These are phyloP conservation scores for Platysternon megacephalum DNA, from an alignment of 2,113 vertebrate species.

Conservation along the genomic window DNA sequence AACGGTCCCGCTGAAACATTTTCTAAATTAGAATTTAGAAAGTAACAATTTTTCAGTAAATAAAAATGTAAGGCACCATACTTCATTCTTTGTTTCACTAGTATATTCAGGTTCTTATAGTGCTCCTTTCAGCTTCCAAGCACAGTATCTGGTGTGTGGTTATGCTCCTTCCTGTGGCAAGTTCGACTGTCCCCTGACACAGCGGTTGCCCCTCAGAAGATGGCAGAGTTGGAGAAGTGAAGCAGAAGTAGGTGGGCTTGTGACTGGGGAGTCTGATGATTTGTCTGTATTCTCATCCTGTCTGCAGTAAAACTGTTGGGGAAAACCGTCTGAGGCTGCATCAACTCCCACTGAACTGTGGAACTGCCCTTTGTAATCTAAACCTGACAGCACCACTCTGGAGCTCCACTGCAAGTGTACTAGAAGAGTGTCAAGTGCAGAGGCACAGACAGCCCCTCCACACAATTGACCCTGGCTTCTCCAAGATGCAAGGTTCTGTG, in stretches of 20 bases:
- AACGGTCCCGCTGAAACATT: background rate
- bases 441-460: background rate
- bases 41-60: background rate
- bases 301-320: background rate
- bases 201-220: background rate
- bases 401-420: background rate
- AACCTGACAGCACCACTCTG: background rate
- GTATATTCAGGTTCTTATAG: background rate
- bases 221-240: background rate
- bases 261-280: background rate
- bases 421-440: background rate
- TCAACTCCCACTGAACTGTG: background rate
- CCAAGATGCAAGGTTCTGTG: background rate
- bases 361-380: background rate
- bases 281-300: background rate
- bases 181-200: background rate
- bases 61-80: background rate
- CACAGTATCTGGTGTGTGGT: background rate
- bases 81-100: background rate
- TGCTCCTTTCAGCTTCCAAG: background rate
- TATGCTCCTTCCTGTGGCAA: background rate
- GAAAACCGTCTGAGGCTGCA: background rate
- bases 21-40: background rate
- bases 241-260: background rate
- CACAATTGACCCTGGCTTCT: background rate